phyloP scores from a whole-genome alignment of 2,113 vertebrate species.

The Scortum barcoo region DNA sequence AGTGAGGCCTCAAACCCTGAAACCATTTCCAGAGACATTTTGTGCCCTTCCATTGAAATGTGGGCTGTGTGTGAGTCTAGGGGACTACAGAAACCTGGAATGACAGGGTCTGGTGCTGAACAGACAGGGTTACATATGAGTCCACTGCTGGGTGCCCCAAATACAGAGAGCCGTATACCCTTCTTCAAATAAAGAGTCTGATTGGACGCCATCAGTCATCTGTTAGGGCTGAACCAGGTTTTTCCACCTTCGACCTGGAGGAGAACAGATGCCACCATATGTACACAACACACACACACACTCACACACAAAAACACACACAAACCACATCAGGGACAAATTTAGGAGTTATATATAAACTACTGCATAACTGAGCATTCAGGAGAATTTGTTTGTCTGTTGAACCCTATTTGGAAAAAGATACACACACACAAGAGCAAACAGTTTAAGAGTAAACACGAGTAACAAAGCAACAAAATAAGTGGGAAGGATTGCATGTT shows the following conservation, averaged over 20 bases:
- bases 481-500: not conserved
- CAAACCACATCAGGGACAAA: not conserved
- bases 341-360: slow-evolving; percentile 1
- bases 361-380: not conserved
- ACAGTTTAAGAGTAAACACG: not conserved
- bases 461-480: not conserved
- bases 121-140: slow-evolving; percentile 47
- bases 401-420: not conserved
- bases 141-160: slow-evolving; percentile 42
- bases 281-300: slow-evolving; percentile 4
- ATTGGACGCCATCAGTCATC: slow-evolving; percentile 69
- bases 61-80: slow-evolving; percentile 17
- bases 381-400: not conserved
- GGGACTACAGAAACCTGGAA: slow-evolving; percentile 17
- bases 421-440: not conserved
- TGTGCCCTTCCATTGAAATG: slow-evolving; percentile 51
- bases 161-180: slow-evolving; percentile 26
- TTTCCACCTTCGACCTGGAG: slow-evolving; percentile 48
- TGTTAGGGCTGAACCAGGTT: slow-evolving; percentile 31
- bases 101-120: slow-evolving; percentile 43
- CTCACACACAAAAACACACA: not conserved
- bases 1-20: slow-evolving; percentile 55
- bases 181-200: slow-evolving; percentile 65
- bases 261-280: slow-evolving; percentile 44
- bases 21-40: slow-evolving; percentile 59